These are phyloP conservation scores for Scylla paramamosain DNA, from an alignment of 1,140 invertebrate species.

Conservation along the genomic window DNA sequence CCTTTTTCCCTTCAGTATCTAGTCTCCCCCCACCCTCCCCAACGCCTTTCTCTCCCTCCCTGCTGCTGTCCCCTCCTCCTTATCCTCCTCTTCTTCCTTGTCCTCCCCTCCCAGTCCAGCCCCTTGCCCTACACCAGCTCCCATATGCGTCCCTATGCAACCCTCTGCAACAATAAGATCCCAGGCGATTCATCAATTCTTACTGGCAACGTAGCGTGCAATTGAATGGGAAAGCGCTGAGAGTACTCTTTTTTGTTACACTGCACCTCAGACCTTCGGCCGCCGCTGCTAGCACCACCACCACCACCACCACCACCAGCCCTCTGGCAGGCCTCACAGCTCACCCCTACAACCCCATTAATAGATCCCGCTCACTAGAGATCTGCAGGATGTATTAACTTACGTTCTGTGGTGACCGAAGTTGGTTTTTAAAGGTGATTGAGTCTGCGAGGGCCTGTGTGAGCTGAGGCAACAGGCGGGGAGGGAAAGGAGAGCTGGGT, in stretches of 20 bases:
- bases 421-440: slow-evolving; percentile 17
- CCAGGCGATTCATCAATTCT: slow-evolving; percentile 74
- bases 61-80: neutral
- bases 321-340: neutral
- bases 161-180: slow-evolving; percentile 71
- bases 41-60: neutral
- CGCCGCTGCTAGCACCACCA: neutral
- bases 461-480: neutral
- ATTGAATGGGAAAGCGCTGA: slow-evolving; percentile 73
- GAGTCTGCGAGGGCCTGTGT: neutral
- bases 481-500: neutral
- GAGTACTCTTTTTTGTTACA: slow-evolving; percentile 60
- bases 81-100: slow-evolving; percentile 17
- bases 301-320: slow-evolving; percentile 27
- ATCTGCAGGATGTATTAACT: slow-evolving; percentile 2
- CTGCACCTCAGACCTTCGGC: slow-evolving; percentile 62
- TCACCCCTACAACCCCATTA: neutral
- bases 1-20: slow-evolving; percentile 35
- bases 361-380: neutral
- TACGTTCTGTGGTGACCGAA: neutral
- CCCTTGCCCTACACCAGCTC: slow-evolving; percentile 48
- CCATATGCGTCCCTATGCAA: slow-evolving; percentile 73
- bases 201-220: slow-evolving; percentile 74
- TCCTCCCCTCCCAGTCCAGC: neutral
- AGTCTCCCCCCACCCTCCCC: neutral